Evolutionary conservation across 2,113 vertebrate species (phyloP).

Genomic region (Phasianus colchicus): DNA sequence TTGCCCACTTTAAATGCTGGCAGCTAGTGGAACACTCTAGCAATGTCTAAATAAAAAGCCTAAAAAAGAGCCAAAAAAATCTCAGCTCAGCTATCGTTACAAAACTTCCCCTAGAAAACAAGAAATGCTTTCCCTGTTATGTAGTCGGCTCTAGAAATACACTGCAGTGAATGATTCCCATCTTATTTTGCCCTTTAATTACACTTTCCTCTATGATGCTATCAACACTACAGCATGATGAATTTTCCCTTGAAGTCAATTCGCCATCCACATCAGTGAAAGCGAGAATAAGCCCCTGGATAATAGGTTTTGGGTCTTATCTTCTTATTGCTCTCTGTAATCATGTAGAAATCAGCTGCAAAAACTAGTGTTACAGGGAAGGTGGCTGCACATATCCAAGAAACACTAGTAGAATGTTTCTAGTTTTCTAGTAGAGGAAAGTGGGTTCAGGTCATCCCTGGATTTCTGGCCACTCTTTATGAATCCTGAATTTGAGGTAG

Average conservation of each 20-base stretch:
- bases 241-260: conserved; percentile 28
- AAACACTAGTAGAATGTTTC: not conserved
- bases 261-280: not conserved
- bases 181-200: conserved; percentile 43
- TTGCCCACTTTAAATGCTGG: not conserved
- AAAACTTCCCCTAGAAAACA: conserved; percentile 29
- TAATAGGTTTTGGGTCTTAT: not conserved
- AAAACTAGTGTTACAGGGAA: not conserved
- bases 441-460: not conserved
- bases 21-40: conserved; percentile 26
- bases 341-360: not conserved
- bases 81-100: not conserved
- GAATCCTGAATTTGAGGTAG: not conserved
- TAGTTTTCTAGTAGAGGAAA: not conserved
- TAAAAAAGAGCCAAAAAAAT: conserved; percentile 13
- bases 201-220: conserved; percentile 25
- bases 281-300: not conserved
- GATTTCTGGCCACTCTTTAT: not conserved
- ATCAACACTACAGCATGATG: conserved; percentile 25
- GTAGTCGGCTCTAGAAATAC: not conserved
- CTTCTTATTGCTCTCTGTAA: not conserved
- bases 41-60: conserved; percentile 33
- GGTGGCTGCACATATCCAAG: not conserved
- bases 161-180: not conserved
- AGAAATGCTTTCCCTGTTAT: conserved; percentile 1